Evolutionary conservation across 2,113 vertebrate genomes (phyloP), one percentile per base, ranked within the genome.

Genomic region (Pachyramphus minor): DNA sequence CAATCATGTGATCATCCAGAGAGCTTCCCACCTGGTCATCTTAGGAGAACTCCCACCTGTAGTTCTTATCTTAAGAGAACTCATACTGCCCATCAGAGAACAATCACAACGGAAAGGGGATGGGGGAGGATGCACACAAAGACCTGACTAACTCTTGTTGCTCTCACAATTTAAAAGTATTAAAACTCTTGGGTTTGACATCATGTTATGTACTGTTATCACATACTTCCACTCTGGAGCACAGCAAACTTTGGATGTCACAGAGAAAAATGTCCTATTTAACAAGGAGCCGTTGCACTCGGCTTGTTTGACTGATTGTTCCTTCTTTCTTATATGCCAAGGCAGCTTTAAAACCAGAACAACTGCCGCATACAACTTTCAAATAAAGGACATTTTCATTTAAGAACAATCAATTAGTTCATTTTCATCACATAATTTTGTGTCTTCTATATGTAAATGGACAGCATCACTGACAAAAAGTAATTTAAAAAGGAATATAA

Each of bases 371-470:
- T 31, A 45, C 2, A 12, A 90, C 71, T 93, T 95, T 90, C 71
- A 95, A 94, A 91, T 89, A 71, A 96, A 96, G 72, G 64, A 55
- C 33, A n/a, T 95, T 93, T 95, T 80, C 73, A 95, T 83, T 94
- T 86, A 35, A 77, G 28, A n/a, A 39, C 53, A 86, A 85, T 90
- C 66, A 95, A 50, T 95, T 96, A 95, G 50, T 85, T 94, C 56
- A 87, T 84, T 37, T 56, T 94, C 71, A 89, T 35, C 8, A 74
- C 52, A 68, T 77, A 69, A 92, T 74, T 77, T 73, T 81, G 63
- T 76, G 30, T 52, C 52, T 84, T 89, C 69, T 60, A 8, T 62
- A 58, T 81, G 81, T 63, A 73, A 82, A 73, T 60, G 12, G 42
- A 79, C 12, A 6, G 11, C 44, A 77, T 52, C 27, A 53, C 28